Conservation (phyloP, 2,113 vertebrate genomes). For the Trematocara unimaculatum region DNA sequence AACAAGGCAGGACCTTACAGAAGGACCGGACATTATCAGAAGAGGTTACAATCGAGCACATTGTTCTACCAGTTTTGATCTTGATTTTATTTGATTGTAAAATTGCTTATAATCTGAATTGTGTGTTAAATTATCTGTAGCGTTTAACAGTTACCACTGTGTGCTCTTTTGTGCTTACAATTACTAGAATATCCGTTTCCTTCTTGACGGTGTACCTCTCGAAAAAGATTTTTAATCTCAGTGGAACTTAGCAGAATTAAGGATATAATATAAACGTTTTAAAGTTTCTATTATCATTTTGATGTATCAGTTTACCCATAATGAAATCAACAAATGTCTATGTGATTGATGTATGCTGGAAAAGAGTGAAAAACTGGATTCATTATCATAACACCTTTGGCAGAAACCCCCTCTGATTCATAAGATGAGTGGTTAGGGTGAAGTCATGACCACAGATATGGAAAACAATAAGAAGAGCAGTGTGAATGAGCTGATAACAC, state of each 20-base stretch:
- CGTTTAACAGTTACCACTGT: background rate
- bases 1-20: background rate
- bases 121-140: background rate
- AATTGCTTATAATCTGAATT: background rate
- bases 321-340: background rate
- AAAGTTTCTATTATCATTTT: background rate
- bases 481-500: background rate
- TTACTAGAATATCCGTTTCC: background rate
- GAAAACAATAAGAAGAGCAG: background rate
- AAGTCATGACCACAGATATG: background rate
- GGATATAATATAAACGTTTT: background rate
- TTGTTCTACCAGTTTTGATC: background rate
- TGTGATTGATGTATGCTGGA: background rate
- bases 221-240: background rate
- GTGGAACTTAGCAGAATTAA: background rate
- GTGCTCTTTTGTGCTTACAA: background rate
- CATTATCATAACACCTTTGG: background rate
- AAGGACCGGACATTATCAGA: fast-evolving
- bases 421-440: background rate
- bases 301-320: background rate
- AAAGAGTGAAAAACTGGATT: background rate
- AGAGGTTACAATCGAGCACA: background rate
- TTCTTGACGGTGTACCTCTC: background rate
- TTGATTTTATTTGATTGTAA: background rate
- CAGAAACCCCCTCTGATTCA: background rate